Evolutionary conservation across 1,140 invertebrate genomes (phyloP), one percentile per base, ranked within the genome.

Genomic region (Heliothis virescens): DNA sequence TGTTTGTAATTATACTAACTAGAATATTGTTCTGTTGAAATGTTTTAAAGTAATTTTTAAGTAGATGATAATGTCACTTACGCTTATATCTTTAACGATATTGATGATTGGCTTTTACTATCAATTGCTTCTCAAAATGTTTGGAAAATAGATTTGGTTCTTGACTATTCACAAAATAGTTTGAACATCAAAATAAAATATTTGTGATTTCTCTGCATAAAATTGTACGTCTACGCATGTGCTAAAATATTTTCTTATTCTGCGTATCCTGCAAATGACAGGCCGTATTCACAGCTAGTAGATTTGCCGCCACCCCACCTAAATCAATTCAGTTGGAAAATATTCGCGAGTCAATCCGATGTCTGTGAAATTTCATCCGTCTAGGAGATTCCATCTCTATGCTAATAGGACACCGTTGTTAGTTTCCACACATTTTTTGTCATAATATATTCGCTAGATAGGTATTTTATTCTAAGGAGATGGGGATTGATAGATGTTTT

Each of bases 321-420:
- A 76, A 76, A 76, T 76, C 73, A 76, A 76, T 76, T 52, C 73
- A n/a, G 73, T 76, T 13, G 60, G 60, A 76, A 76, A 76, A 74
- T 74, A 74, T 74, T 60, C 72, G 53, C 57, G 57, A 60, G 53
- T 74, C 55, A 74, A 48, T 60, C 34, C 55, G 16, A 74, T 57
- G 59, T 76, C 73, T 76, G 47, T 52, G 73, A 76, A 76, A 76
- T 63, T 63, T 18, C 41, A 59, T 60, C 47, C 55, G 48, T 76
- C 73, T 65, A 63, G 59, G 41, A 73, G 13, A 76, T 65, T 76
- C 73, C 47, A 76, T 76, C 7, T 76, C 59, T 74, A 74, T 76
- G 73, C 59, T 63, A 76, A 74, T 74, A 34, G 53, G 53, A 73
- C 34, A 73, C 29, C 29, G 48, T 75, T 29, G 41, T 29, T 52